Conservation (phyloP, 2,797 vertebrate genomes). For the Mormyrus hasselquistii region DNA sequence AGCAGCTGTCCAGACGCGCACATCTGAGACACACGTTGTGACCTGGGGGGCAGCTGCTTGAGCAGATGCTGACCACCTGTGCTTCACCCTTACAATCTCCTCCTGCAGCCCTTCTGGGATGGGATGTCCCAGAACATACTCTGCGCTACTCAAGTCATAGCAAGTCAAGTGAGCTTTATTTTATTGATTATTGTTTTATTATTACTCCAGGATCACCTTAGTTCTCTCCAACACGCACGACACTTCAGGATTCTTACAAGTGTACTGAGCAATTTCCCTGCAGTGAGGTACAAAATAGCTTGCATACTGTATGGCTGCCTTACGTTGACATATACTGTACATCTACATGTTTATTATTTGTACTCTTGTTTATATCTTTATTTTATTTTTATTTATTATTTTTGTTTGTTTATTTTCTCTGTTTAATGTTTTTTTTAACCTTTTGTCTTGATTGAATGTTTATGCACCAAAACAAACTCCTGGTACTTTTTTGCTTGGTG, state of each 20-base stretch:
- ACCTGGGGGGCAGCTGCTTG: background rate
- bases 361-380: background rate
- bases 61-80: background rate
- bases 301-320: background rate
- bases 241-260: background rate
- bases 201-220: background rate
- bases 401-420: too few relatives aligned
- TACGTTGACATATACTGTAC: background rate
- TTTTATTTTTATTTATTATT: too few relatives aligned
- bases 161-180: background rate
- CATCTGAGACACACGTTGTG: background rate
- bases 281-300: background rate
- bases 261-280: background rate
- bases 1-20: background rate
- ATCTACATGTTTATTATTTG: background rate
- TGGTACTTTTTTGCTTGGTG: too few relatives aligned
- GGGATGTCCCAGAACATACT: background rate
- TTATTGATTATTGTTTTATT: background rate
- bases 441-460: too few relatives aligned
- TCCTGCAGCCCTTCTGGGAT: background rate
- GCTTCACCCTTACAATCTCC: background rate
- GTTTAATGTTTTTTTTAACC: too few relatives aligned
- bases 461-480: too few relatives aligned
- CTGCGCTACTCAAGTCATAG: background rate
- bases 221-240: background rate